Evolutionary conservation across 1,140 invertebrate genomes (phyloP).

Genomic region (Cyphomyrmex costatus): DNA sequence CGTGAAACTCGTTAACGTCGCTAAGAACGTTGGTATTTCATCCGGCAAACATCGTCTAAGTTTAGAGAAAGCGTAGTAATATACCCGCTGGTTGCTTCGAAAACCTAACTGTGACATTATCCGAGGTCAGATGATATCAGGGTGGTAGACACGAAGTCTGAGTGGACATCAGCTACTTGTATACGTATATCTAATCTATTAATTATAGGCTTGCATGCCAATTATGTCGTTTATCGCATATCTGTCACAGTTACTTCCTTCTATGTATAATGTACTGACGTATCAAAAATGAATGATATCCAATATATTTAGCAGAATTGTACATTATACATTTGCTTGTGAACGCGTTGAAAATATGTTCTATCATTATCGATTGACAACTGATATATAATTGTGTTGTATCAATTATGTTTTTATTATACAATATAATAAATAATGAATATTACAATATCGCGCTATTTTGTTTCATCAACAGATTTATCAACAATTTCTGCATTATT

Average conservation of each 20-base stretch:
- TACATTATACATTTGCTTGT: not conserved
- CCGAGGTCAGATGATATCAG: conserved; percentile 82
- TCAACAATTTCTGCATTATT: not conserved
- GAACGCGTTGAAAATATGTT: not conserved
- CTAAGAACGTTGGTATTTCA: conserved; percentile 67
- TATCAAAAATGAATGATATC: not conserved
- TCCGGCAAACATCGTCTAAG: conserved; percentile 77
- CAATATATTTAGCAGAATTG: not conserved
- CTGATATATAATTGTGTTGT: conserved; percentile 1
- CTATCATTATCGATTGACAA: conserved; percentile 6
- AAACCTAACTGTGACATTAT: conserved; percentile 81
- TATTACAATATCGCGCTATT: not conserved
- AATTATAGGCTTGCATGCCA: conserved; percentile 77
- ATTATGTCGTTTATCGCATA: conserved; percentile 18
- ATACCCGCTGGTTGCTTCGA: conserved; percentile 76
- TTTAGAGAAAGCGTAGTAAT: conserved; percentile 81
- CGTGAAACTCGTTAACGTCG: conserved; percentile 50
- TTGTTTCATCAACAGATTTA: not conserved
- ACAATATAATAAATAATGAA: not conserved
- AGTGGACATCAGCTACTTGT: conserved; percentile 74
- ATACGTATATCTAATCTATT: conserved; percentile 66
- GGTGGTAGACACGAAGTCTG: conserved; percentile 75
- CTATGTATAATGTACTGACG: not conserved
- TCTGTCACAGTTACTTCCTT: not conserved
- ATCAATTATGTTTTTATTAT: conserved; percentile 17